Conservation (phyloP, 1,140 invertebrate genomes). For the Mylabris phalerata region DNA sequence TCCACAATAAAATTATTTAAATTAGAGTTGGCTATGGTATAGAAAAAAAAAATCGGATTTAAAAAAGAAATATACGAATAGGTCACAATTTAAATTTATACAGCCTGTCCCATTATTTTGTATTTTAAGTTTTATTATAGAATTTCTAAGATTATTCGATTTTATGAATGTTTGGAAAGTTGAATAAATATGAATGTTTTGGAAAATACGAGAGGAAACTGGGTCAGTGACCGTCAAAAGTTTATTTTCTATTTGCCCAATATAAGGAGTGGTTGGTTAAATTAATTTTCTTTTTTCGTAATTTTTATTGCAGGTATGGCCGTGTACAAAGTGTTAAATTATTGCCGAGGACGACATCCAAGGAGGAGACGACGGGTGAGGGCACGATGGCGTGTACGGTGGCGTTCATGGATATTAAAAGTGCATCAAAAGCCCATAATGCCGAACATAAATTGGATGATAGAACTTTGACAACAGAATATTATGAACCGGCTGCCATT, state of each 20-base stretch:
- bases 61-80: background rate
- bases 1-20: background rate
- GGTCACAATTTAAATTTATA: background rate
- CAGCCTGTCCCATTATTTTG: background rate
- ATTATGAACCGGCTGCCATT: conserved; percentile 81
- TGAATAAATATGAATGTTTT: too few relatives aligned
- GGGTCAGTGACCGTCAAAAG: background rate
- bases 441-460: conserved; percentile 84
- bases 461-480: conserved; percentile 79
- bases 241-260: background rate
- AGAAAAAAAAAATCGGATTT: background rate
- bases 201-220: background rate
- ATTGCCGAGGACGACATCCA: conserved; percentile 53
- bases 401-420: conserved; percentile 95
- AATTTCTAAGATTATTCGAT: background rate
- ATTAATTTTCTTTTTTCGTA: background rate
- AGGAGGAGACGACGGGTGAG: conserved; percentile 44
- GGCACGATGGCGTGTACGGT: conserved; percentile 71
- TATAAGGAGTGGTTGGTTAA: background rate
- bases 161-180: too few relatives aligned
- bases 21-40: too few relatives aligned
- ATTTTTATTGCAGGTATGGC: conserved; percentile 69
- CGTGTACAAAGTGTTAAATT: conserved; percentile 94
- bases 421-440: conserved; percentile 86
- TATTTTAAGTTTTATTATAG: background rate